Evolutionary conservation across 2,797 vertebrate species (phyloP), one percentile per base, ranked within the genome.

Genomic region (Poecilia gillii): DNA sequence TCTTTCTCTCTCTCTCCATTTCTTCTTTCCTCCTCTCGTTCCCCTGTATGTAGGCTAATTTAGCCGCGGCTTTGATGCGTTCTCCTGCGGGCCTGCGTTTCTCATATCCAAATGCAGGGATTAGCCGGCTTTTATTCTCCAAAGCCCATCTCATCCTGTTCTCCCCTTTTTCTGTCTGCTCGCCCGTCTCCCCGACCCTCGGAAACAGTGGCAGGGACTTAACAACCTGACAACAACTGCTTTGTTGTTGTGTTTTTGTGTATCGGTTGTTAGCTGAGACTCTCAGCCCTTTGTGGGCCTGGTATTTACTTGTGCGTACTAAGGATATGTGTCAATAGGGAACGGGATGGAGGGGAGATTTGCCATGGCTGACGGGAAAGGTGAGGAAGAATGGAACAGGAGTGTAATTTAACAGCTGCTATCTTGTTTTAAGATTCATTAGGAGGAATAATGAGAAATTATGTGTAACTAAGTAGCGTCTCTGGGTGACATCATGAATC

Each of bases 71-170:
- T 96, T 97, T 96, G 96, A 96, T 96, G 95, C 95, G 89, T 95
- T 94, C 95, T 96, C 95, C 91, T 89, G 85, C 90, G 95, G 95
- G 95, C 93, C 95, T 93, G 94, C 94, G 92, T 96, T 96, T 96
- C 95, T 95, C 95, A 96, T 96, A 96, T 96, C 96, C 95, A 97
- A 96, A 96, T 97, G 95, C 94, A 94, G 91, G 96, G 95, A 96
- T 97, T 96, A 97, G 94, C 89, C 47, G 86, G 90, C 94, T 96
- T 96, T 96, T 96, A 95, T 96, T 95, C 94, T 91, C 94, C 93
- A 95, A 96, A 96, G 94, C 95, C 93, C 93, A 95, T 95, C 95
- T 96, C 95, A 96, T 96, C 94, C 94, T 94, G 92, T 92, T 95
- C 93, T 94, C 92, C 25, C 89, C 90, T 90, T 85, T 84, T 86